Conservation (phyloP, 2,113 vertebrate species). For the Vicugna pacos region DNA sequence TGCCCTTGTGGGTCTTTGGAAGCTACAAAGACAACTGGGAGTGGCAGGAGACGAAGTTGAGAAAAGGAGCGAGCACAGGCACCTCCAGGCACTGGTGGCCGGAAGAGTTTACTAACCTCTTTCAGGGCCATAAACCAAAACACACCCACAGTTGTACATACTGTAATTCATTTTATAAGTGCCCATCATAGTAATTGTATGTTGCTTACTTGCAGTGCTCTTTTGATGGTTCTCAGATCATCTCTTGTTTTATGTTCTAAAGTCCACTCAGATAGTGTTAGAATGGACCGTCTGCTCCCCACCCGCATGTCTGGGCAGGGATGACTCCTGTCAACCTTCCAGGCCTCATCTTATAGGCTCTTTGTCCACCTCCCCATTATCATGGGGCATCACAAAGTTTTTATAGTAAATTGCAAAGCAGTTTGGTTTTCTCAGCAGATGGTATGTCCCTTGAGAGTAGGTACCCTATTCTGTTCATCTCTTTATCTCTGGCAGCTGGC, state of each 20-base stretch:
- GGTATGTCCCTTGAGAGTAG: neutral
- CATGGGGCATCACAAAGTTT: neutral
- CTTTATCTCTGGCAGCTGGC: neutral
- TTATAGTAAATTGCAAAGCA: neutral
- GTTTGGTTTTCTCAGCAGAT: neutral
- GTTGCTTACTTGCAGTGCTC: neutral
- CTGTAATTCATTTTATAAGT: neutral
- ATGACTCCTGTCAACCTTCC: neutral
- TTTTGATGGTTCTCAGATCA: slow-evolving; percentile 33
- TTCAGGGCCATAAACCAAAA: neutral
- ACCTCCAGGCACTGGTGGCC: neutral
- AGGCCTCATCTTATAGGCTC: neutral
- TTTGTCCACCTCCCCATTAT: neutral
- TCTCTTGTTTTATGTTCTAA: slow-evolving; percentile 47
- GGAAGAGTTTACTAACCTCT: neutral
- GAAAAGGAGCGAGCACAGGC: neutral
- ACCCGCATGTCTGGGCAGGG: neutral
- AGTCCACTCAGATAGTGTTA: neutral
- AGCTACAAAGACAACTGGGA: neutral
- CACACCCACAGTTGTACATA: neutral
- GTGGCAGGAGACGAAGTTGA: neutral
- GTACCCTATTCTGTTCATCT: neutral
- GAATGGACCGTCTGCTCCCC: neutral
- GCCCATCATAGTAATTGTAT: neutral
- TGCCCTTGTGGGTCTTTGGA: neutral